These are phyloP conservation scores for Columbina picui DNA, from an alignment of 2,113 vertebrate genomes.

Conservation along the genomic window DNA sequence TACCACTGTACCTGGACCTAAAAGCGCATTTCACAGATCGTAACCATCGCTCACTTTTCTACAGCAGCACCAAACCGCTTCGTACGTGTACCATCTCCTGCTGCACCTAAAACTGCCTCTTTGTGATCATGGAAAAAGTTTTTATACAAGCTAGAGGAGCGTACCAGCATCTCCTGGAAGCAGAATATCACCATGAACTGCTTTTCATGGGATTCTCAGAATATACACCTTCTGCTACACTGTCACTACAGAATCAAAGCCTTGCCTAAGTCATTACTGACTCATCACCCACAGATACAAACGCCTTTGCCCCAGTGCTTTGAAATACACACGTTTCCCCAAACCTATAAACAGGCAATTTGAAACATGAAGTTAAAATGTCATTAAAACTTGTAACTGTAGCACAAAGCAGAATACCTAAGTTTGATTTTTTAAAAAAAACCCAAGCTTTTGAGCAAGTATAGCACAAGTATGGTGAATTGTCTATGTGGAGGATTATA, in stretches of 20 bases:
- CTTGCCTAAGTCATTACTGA: not conserved
- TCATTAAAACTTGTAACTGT: not conserved
- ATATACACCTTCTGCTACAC: not conserved
- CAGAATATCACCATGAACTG: not conserved
- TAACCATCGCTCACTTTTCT: not conserved
- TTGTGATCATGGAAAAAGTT: not conserved
- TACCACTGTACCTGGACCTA: not conserved
- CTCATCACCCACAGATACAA: not conserved
- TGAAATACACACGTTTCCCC: not conserved
- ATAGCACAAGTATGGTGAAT: not conserved
- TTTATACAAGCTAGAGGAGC: fast-evolving
- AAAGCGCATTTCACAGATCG: not conserved
- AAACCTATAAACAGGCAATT: not conserved
- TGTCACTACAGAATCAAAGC: not conserved
- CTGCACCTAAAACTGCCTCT: not conserved
- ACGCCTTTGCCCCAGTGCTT: not conserved
- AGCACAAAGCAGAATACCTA: not conserved
- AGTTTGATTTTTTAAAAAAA: not conserved
- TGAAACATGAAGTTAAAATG: not conserved
- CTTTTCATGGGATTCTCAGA: not conserved
- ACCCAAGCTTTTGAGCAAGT: not conserved
- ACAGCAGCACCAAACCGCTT: not conserved
- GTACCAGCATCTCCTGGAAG: not conserved
- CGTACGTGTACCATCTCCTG: not conserved
- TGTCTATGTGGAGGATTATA: not conserved